These are phyloP conservation scores for Catostylus mosaicus DNA, from an alignment of 30 jellyfish, hydroid and myxozoan genomes.

Conservation along the genomic window DNA sequence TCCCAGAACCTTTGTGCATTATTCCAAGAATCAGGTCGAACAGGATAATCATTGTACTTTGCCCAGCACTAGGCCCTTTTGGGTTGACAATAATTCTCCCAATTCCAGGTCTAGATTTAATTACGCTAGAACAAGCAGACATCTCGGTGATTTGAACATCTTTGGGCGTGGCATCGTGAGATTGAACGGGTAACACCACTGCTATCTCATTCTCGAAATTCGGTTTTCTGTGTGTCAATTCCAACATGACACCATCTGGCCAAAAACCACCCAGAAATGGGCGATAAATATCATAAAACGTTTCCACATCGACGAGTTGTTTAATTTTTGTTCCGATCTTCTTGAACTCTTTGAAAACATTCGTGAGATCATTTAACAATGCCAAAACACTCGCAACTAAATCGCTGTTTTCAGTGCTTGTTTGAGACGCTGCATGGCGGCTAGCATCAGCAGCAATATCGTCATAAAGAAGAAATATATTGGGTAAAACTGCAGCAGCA, in stretches of 20 bases:
- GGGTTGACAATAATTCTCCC: conserved; percentile 35
- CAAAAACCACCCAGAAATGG: conserved; percentile 61
- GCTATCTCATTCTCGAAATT: not conserved
- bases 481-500: conserved; percentile 46
- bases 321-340: not conserved
- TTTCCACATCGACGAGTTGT: conserved; percentile 32
- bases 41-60: conserved; percentile 51
- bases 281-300: conserved; percentile 50
- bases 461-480: conserved; percentile 9
- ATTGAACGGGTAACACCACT: not conserved
- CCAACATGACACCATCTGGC: conserved; percentile 54
- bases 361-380: not conserved
- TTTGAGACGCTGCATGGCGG: not conserved
- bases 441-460: conserved; percentile 6
- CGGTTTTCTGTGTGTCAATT: not conserved
- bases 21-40: conserved; percentile 66
- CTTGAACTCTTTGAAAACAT: conserved; percentile 39
- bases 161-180: not conserved
- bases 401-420: not conserved
- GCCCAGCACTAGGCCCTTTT: conserved; percentile 71
- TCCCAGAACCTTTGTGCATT: conserved; percentile 59
- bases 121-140: conserved; percentile 5
- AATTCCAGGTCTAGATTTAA: not conserved
- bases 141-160: not conserved
- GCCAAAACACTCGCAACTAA: not conserved